phyloP scores from a whole-genome alignment of 1,140 invertebrate genomes.

The Drosophila insularis region DNA sequence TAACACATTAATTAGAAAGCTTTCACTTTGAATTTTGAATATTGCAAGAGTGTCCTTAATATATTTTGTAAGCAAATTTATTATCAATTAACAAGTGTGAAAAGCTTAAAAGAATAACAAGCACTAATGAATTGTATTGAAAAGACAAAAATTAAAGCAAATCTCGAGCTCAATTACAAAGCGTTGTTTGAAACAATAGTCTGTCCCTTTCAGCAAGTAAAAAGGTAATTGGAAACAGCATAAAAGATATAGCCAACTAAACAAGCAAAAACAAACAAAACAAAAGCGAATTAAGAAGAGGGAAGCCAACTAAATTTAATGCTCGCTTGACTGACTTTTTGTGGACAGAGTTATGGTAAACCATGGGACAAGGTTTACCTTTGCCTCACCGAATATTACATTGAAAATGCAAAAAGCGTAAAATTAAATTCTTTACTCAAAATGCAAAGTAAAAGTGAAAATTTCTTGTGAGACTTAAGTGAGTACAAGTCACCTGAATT shows the following conservation, averaged over 20 bases:
- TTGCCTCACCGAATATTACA: slow-evolving; percentile 33
- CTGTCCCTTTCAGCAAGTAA: slow-evolving; percentile 1
- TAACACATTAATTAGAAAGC: no score
- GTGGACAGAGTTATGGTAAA: slow-evolving; percentile 48
- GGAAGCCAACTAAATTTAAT: slow-evolving; percentile 41
- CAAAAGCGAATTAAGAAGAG: slow-evolving; percentile 7
- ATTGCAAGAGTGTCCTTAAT: no score
- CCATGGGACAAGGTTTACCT: slow-evolving; percentile 47
- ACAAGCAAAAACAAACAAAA: neutral
- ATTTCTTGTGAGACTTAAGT: slow-evolving; percentile 63
- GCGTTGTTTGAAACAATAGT: neutral
- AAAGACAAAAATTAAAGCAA: neutral
- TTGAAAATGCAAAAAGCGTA: slow-evolving; percentile 67
- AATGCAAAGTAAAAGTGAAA: slow-evolving; percentile 26
- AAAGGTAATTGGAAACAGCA: slow-evolving; percentile 43
- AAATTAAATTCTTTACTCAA: slow-evolving; percentile 66
- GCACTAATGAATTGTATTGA: no score
- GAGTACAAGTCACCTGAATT: slow-evolving; percentile 70
- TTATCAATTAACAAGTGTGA: no score
- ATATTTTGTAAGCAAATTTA: no score
- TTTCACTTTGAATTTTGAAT: no score
- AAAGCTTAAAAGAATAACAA: no score
- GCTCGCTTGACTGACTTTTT: slow-evolving; percentile 28
- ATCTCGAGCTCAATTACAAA: slow-evolving; percentile 3
- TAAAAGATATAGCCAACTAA: slow-evolving; percentile 32